Evolutionary conservation across 2,888 invertebrate species (phyloP).

Genomic region (Polydrusus pterygomalis): DNA sequence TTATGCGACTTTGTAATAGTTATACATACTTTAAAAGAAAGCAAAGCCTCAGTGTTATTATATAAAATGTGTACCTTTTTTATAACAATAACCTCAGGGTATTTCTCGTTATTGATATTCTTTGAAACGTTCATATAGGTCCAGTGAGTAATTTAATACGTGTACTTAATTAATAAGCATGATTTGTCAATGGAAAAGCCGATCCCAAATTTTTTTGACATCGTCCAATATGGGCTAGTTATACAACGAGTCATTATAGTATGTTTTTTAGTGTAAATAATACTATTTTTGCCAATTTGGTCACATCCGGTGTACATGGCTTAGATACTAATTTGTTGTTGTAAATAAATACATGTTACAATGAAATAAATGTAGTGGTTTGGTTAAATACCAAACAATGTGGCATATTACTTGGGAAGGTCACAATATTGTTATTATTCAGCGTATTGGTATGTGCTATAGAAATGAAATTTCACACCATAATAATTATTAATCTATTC

Average conservation of each 20-base stretch:
- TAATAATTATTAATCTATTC: too few species aligned
- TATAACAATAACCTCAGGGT: background rate
- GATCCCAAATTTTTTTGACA: conserved; percentile 14
- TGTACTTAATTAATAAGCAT: conserved; percentile 3
- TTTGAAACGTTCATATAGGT: background rate
- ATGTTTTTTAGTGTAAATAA: conserved; percentile 12
- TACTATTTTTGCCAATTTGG: conserved; percentile 14
- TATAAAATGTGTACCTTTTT: background rate
- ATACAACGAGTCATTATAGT: conserved; percentile 3
- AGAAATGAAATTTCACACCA: conserved; percentile 25
- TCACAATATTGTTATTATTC: conserved; percentile 42
- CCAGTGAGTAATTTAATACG: conserved; percentile 2
- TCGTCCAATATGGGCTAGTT: background rate
- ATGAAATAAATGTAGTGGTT: conserved; percentile 30
- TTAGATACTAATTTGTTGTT: conserved; percentile 28
- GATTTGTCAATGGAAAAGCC: conserved; percentile 18
- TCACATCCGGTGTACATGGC: conserved; percentile 7
- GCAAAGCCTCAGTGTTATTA: too few species aligned
- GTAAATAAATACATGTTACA: conserved; percentile 38
- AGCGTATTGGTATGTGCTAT: conserved; percentile 39
- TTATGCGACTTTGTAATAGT: too few species aligned
- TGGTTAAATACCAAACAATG: conserved; percentile 45
- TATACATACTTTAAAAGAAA: too few species aligned
- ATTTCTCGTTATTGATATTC: background rate
- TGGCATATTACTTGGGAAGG: conserved; percentile 45